Percentiles rank a stretch among this genome's conserved stretches.
Conservation (phyloP, 2,888 invertebrate species). For the Steinernema carpocapsae region DNA sequence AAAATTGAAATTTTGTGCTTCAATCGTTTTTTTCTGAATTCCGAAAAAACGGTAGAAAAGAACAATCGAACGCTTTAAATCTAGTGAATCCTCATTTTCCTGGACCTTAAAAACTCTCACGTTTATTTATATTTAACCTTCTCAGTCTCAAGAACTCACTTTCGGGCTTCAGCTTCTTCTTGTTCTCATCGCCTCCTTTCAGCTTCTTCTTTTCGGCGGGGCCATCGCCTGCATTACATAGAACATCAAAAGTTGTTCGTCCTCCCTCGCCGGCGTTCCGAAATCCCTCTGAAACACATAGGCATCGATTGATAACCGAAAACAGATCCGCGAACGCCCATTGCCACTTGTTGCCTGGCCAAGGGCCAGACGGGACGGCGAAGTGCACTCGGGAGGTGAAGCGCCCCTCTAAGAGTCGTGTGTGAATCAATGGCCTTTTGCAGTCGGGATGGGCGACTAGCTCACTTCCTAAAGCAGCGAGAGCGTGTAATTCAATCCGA, state of each 20-base stretch:
- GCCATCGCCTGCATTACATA: not conserved
- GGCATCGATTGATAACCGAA: not conserved
- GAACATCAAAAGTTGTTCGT: not conserved
- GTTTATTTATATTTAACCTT: too few species aligned
- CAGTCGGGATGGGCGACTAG: not conserved
- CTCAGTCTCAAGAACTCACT: too few species aligned
- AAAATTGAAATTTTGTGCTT: too few species aligned
- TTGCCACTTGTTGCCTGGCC: constrained; percentile 15
- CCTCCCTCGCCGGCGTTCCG: not conserved
- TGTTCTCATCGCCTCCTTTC: not conserved
- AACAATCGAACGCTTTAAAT: too few species aligned
- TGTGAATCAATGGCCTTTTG: constrained; percentile 17
- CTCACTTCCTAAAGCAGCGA: not conserved
- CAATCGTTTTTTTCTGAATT: too few species aligned
- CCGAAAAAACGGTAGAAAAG: too few species aligned
- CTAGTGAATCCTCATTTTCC: too few species aligned
- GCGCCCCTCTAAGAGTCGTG: too few species aligned
- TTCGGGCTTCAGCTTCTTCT: not conserved
- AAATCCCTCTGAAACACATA: not conserved
- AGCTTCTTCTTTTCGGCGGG: not conserved
- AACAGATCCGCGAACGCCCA: not conserved
- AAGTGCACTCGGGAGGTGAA: not conserved
- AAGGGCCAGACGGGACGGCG: not conserved
- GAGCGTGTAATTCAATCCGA: constrained; percentile 24
- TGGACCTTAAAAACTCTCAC: too few species aligned